phyloP scores from a whole-genome alignment of 2,113 vertebrate genomes.

The Rostratula benghalensis region DNA sequence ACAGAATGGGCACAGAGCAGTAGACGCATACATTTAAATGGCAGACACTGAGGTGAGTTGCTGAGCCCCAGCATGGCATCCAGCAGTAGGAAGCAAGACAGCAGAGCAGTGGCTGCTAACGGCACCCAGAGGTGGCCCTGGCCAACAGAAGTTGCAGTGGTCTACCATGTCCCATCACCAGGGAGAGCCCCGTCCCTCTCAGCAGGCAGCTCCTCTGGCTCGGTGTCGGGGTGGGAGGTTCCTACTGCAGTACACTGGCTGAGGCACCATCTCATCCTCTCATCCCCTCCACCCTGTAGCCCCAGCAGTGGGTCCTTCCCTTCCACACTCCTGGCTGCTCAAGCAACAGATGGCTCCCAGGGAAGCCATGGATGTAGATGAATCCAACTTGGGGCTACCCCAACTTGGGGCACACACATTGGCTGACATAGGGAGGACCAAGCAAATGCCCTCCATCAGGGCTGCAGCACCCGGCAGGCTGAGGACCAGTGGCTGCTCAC shows the following conservation, averaged over 20 bases:
- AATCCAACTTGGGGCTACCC: not conserved
- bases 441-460: not conserved
- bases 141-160: not conserved
- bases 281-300: not conserved
- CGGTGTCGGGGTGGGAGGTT: not conserved
- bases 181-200: not conserved
- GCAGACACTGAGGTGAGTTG: not conserved
- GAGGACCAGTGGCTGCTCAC: fast-evolving
- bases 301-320: not conserved
- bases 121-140: not conserved
- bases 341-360: fast-evolving
- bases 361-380: not conserved
- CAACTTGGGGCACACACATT: fast-evolving
- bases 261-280: not conserved
- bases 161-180: fast-evolving
- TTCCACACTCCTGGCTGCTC: not conserved
- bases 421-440: not conserved
- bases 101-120: not conserved
- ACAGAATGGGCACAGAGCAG: not conserved
- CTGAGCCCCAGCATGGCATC: not conserved
- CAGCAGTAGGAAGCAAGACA: fast-evolving
- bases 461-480: fast-evolving
- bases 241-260: not conserved
- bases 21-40: not conserved
- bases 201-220: not conserved